Evolutionary conservation across 2,797 vertebrate genomes (phyloP), one percentile per base, ranked within the genome.

Genomic region (Todus mexicanus): DNA sequence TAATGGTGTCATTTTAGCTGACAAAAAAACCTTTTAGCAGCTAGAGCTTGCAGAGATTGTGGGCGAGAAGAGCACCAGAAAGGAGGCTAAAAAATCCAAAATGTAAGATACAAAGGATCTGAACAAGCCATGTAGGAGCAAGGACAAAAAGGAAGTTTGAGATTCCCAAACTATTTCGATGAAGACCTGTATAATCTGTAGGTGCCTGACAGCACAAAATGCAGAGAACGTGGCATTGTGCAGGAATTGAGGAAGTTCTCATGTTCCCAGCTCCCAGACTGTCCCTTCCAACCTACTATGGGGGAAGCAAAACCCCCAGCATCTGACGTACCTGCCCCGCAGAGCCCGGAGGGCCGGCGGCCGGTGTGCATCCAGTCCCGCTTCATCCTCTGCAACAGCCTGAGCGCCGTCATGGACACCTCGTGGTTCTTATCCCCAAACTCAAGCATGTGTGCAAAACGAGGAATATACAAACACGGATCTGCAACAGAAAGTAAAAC

Each of bases 331-430:
- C 99, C 99, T 94, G 99, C 99, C 33, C 99, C 99, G 1, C 99
- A 99, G 86, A 99, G 99, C 38, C 99, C 99, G 0, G 99, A 99
- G 7, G 99, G 99, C 69, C 99, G 97, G 60, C 99, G 98, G 53
- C 99, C 99, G 0, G 99, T 99, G 98, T 99, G 99, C 99, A 99
- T 99, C 99, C 99, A 99, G 97, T 99, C 99, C 92, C 99, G 96
- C 98, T 99, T 99, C 99, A 99, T 99, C 94, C 99, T 98, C 98
- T 99, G 99, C 76, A 99, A 96, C 64, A 99, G 98, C 54, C 99
- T 93, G 90, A 99, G 94, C 2, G 99, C 99, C 0, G 99, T 99
- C 99, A 99, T 99, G 86, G 99, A 99, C 29, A 99, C 99, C 21
- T 99, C 99, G 1, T 98, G 99, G 96, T 98, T 99, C 98, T 99